Conservation (phyloP, 2,888 invertebrate species). For the Eustalomyia histrio region DNA sequence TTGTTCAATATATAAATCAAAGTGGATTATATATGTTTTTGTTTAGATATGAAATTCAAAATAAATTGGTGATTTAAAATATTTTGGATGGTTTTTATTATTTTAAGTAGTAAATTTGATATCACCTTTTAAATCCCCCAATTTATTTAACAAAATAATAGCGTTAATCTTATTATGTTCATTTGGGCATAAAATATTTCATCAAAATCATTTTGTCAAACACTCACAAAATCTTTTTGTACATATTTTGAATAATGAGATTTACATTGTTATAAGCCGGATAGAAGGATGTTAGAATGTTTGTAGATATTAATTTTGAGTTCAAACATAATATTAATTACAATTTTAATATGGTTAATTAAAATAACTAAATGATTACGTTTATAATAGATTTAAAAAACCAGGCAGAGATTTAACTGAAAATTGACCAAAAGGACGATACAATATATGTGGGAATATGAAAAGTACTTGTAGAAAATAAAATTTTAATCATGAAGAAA, state of each 20-base stretch:
- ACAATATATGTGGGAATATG: too few species aligned
- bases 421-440: too few species aligned
- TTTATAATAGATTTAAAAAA: too few species aligned
- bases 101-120: background rate
- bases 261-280: background rate
- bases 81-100: background rate
- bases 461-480: too few species aligned
- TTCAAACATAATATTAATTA: too few species aligned
- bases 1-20: slow-evolving; percentile 42
- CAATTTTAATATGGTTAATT: too few species aligned
- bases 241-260: background rate
- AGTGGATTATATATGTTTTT: slow-evolving; percentile 38
- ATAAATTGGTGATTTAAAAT: slow-evolving; percentile 44
- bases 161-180: slow-evolving; percentile 7
- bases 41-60: slow-evolving; percentile 36
- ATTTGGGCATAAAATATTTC: slow-evolving; percentile 4
- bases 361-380: too few species aligned
- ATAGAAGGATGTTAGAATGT: background rate
- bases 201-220: background rate
- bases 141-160: background rate
- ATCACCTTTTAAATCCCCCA: background rate
- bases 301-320: too few species aligned
- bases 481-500: too few species aligned
- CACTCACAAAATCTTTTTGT: background rate
- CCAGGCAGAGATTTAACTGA: too few species aligned